These are phyloP conservation scores for Anas platyrhynchos DNA, from an alignment of 2,113 vertebrate genomes.

Conservation along the genomic window DNA sequence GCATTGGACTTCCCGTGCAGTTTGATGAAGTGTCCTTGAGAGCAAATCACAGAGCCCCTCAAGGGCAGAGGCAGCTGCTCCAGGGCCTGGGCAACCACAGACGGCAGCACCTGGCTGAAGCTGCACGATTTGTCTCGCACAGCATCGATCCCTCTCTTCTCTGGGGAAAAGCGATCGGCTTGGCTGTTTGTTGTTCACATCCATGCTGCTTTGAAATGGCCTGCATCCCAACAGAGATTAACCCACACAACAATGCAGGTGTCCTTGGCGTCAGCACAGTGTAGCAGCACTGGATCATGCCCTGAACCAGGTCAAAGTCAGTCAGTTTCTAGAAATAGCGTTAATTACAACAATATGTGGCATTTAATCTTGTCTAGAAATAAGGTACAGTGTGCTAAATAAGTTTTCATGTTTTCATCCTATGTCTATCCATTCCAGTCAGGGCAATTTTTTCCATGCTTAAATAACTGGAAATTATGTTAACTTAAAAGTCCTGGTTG, in stretches of 20 bases:
- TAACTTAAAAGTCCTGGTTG: neutral
- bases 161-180: no score
- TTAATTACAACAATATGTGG: neutral
- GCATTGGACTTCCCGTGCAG: accelerated
- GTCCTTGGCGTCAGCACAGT: neutral
- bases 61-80: no score
- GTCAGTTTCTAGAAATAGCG: neutral
- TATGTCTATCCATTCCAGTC: neutral
- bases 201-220: accelerated
- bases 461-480: neutral
- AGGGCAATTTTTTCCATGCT: neutral
- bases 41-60: neutral
- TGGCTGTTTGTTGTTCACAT: accelerated
- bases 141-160: accelerated
- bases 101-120: neutral
- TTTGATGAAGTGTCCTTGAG: neutral
- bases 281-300: no score
- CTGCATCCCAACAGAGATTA: neutral
- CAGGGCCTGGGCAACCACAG: neutral
- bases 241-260: accelerated
- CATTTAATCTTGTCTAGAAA: neutral
- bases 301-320: neutral
- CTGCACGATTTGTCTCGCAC: accelerated
- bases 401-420: neutral
- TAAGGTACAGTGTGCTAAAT: neutral